Percentiles rank a stretch among this genome's conserved stretches.
These are phyloP conservation scores for Menura novaehollandiae DNA, from an alignment of 2,113 vertebrate genomes.

Conservation along the genomic window DNA sequence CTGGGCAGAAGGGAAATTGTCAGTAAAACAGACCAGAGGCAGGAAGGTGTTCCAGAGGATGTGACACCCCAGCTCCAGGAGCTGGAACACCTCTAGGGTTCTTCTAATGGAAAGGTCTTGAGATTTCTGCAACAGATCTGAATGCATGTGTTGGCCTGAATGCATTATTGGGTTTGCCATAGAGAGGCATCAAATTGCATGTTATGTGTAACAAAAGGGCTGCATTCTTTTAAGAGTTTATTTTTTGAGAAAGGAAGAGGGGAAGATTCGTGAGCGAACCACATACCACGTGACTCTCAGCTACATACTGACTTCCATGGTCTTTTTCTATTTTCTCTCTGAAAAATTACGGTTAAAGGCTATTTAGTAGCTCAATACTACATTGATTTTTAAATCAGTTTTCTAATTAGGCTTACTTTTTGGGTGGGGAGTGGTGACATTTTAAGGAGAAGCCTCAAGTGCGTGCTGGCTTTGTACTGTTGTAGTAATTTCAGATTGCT, in stretches of 20 bases:
- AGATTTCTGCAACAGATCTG: background rate
- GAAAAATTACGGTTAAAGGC: background rate
- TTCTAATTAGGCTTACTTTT: background rate
- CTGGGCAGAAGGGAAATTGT: background rate
- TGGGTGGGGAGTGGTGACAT: background rate
- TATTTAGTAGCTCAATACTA: background rate
- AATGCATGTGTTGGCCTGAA: background rate
- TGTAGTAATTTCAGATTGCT: background rate
- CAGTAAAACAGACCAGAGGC: background rate
- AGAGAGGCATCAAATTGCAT: background rate
- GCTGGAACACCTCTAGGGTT: background rate
- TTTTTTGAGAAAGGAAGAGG: background rate
- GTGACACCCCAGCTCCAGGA: background rate
- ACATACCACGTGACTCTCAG: background rate
- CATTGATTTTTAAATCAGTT: background rate
- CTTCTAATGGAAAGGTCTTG: background rate
- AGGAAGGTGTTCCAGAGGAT: rapidly evolving
- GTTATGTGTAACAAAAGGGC: background rate
- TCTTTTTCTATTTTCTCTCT: background rate
- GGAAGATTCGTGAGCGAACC: rapidly evolving
- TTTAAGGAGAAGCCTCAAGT: background rate
- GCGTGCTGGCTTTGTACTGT: background rate
- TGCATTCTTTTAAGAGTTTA: background rate
- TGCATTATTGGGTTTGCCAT: background rate
- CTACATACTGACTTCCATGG: background rate